Evolutionary conservation across 2,797 vertebrate species (phyloP), one percentile per base, ranked within the genome.

Genomic region (Myotis planiceps): DNA sequence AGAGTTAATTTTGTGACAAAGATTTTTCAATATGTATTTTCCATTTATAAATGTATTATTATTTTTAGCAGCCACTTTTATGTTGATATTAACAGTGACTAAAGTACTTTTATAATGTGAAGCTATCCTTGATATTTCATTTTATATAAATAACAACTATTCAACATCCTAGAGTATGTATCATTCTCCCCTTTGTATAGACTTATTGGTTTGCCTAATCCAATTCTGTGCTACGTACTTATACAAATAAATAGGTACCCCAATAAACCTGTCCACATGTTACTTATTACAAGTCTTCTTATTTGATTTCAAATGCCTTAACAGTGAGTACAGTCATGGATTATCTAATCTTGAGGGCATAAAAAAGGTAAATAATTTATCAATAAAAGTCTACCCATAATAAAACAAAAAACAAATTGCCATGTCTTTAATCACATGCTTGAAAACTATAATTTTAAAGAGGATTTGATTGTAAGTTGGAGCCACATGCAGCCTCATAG

Each of bases 291-390:
- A 85, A 87, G 86, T 65, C 32, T 90, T 53, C 51, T 45, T 71
- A 23, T 72, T 66, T 51, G 27, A 16, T 49, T 87, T 72, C 65
- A 10, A 25, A 66, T 79, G 0, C 3, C 42, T 87, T 71, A 71
- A 74, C 32, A 68, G 10, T 71, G 39, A 92, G 13, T 37, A 47
- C 2, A 81, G 0, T 37, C 32, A 51, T 65, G 13, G 23, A n/a
- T 39, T 92, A 60, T 65, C 49, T 92, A 82, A 79, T 21, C 29
- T 66, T 82, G n/a, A 81, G 0, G 15, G 42, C 9, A 91, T 79
- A 85, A 82, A 37, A 27, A 60, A 92, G 29, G 8, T 19, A 92
- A 92, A 69, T 51, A 79, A 94, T 76, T 74, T 18, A 76, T 78
- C 34, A 55, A 51, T 69, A 47, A 92, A 85, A 79, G 55, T 45